phyloP scores from a whole-genome alignment of 2,113 vertebrate species.

The Calyptommatus sinebrachiatus region DNA sequence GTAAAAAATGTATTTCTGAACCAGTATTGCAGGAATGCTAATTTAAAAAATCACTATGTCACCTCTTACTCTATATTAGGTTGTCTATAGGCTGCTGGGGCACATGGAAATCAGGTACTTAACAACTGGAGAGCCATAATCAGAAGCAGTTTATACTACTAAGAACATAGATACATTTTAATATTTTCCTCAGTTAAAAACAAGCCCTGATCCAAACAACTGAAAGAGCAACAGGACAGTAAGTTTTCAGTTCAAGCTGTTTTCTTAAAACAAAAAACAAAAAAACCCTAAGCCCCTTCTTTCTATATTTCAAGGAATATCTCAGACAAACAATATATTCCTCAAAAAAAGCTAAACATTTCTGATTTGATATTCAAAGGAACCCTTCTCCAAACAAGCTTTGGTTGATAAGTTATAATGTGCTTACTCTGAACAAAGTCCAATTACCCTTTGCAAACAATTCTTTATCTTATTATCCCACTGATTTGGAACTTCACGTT shows the following conservation, averaged over 20 bases:
- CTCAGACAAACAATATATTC: background rate
- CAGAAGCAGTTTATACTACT: too few relatives aligned
- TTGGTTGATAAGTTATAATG: background rate
- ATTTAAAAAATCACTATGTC: too few relatives aligned
- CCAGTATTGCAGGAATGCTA: background rate
- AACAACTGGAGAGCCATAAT: too few relatives aligned
- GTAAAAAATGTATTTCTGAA: background rate
- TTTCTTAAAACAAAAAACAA: background rate
- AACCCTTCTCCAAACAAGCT: background rate
- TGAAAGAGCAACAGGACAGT: too few relatives aligned
- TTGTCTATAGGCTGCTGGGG: too few relatives aligned
- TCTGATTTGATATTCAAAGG: background rate
- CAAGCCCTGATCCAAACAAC: background rate
- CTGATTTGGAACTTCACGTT: background rate
- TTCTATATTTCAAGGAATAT: background rate
- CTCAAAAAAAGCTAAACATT: background rate
- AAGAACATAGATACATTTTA: too few relatives aligned
- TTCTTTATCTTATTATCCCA: background rate
- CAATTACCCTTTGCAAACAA: background rate
- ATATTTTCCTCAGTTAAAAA: background rate
- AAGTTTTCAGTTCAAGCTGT: too few relatives aligned
- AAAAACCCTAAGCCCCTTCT: background rate
- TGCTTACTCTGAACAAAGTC: background rate
- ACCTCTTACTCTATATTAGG: too few relatives aligned
- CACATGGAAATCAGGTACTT: too few relatives aligned